Percentiles rank a stretch among this genome's conserved stretches.
Evolutionary conservation across 2,888 invertebrate genomes (phyloP).

Genomic region (Amphipoea oculea): DNA sequence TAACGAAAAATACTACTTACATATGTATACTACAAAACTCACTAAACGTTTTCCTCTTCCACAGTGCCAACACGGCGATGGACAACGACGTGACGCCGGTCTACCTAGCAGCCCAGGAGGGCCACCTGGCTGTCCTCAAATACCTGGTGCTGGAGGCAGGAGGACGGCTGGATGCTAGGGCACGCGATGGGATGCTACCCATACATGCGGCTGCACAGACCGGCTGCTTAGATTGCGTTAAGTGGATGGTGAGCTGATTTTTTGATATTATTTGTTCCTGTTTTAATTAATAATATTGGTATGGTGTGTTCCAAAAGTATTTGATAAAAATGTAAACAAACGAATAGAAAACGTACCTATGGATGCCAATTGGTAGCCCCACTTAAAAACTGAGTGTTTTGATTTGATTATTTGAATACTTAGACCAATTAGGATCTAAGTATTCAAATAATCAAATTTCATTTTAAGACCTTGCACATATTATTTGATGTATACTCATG

Average conservation of each 20-base stretch:
- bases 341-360: background rate
- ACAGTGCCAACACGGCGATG: slow-evolving; percentile 97
- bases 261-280: background rate
- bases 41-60: slow-evolving; percentile 67
- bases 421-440: no score
- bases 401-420: no score
- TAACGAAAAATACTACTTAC: background rate
- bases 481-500: no score
- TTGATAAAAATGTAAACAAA: background rate
- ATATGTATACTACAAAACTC: background rate
- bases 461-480: no score
- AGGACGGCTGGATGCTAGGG: slow-evolving; percentile 95
- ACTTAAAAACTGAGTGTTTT: no score
- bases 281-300: background rate
- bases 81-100: slow-evolving; percentile 97
- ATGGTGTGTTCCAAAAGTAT: background rate
- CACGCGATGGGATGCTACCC: slow-evolving; percentile 97
- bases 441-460: no score
- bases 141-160: slow-evolving; percentile 96
- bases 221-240: slow-evolving; percentile 96
- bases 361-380: no score
- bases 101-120: slow-evolving; percentile 97
- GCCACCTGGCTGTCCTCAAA: slow-evolving; percentile 96
- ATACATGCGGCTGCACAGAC: slow-evolving; percentile 97
- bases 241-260: slow-evolving; percentile 94